These are phyloP conservation scores for Mya arenaria DNA, from an alignment of 1,140 invertebrate species.

Conservation along the genomic window DNA sequence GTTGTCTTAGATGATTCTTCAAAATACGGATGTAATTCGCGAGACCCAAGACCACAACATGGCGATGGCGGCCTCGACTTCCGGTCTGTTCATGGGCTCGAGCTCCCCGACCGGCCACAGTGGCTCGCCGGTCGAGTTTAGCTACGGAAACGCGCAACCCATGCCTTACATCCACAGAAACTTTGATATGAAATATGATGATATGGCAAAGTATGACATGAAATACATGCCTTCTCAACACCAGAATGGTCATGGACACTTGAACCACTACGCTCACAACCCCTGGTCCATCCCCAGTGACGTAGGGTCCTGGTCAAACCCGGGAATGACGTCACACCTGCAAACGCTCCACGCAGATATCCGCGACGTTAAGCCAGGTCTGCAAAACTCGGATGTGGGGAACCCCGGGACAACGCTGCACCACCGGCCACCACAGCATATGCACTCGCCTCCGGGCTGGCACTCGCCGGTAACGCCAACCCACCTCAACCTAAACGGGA, in stretches of 20 bases:
- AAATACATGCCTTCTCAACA: conserved; percentile 91
- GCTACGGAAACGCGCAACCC: conserved; percentile 63
- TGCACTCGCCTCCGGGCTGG: conserved; percentile 81
- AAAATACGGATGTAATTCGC: conserved; percentile 52
- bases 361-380: conserved; percentile 78
- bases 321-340: conserved; percentile 78
- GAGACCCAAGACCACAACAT: conserved; percentile 41
- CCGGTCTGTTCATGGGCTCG: conserved; percentile 70
- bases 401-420: conserved; percentile 86
- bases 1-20: conserved; percentile 47
- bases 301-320: conserved; percentile 86
- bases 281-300: conserved; percentile 90
- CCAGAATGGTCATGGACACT: conserved; percentile 85
- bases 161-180: conserved; percentile 65
- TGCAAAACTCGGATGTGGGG: conserved; percentile 83
- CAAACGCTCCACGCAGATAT: conserved; percentile 68
- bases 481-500: conserved; percentile 82
- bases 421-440: conserved; percentile 77
- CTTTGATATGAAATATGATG: conserved; percentile 80
- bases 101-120: conserved; percentile 71
- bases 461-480: conserved; percentile 82
- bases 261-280: conserved; percentile 84
- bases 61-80: conserved; percentile 68
- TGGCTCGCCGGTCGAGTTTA: conserved; percentile 67
- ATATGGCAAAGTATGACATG: conserved; percentile 86